Base-by-base conservation (phyloP, 2,797 vertebrate species). In the Notoglanidium macrostoma region DNA sequence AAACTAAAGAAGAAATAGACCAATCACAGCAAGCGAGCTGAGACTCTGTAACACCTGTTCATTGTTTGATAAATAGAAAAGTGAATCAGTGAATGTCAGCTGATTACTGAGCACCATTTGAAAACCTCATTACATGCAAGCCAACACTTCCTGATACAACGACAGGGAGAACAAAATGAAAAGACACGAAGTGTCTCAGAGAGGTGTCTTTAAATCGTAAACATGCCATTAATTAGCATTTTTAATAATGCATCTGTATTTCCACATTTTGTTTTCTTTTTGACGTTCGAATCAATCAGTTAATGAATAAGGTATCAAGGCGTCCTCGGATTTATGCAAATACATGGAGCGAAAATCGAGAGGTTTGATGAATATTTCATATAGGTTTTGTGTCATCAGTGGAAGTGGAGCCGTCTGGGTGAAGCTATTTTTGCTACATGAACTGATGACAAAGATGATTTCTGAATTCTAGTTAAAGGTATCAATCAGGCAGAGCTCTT, bases 331-430 rank as follows among this genome's bases (percentile, higher is more conserved):
- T 68, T 78, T 65, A 87, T 85, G 77, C 79, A 84, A 74, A 84
- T 88, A 85, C n/a, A 29, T 40, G 54, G 63, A 78, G 5, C 61
- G 79, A 85, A 88, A 85, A n/a, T 17, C 77, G 87, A 89, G 80
- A 54, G 55, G 84, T 87, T 74, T 85, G 55, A 90, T 87, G 72
- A 73, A 88, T 88, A 88, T 85, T 88, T 88, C 46, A 89, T 65
- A 74, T 63, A 26, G 68, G 76, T 32, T 85, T 85, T 89, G 80
- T 86, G 87, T 89, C 86, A 85, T 85, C 88, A 89, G 73, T 68
- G 82, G 84, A 57, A 63, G 72, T 73, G 81, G 61, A 79, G 65
- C 80, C 88, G 61, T 87, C 85, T 72, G 74, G 70, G 26, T 89
- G 61, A 84, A 86, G 32, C 57, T 46, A 55, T 86, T 89, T 77